Evolutionary conservation across 2,888 invertebrate species (phyloP), one percentile per base, ranked within the genome.

Genomic region (Syritta pipiens): DNA sequence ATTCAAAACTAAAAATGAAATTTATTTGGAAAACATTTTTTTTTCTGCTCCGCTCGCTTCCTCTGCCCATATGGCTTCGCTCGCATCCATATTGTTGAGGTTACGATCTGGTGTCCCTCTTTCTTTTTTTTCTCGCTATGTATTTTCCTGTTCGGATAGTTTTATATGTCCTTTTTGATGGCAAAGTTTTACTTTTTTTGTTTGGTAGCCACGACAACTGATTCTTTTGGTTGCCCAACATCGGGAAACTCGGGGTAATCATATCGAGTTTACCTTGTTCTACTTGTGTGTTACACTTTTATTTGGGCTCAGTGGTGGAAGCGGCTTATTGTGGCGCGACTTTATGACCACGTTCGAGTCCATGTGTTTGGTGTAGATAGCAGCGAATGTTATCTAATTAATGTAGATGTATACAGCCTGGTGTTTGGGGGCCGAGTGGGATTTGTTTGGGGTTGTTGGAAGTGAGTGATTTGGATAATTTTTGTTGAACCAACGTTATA

Each of bases 341-440:
- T 55, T 67, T 67, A 37, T 28, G 67, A 20, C 53, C 35, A 55
- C 46, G 19, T 40, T 40, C 6, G 40, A 40, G 51, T 46, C 35
- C 67, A 74, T 48, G 74, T 67, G 67, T 60, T 67, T 26, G 19
- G 20, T 46, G 53, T 22, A 35, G 59, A 53, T 75, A n/a, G n/a
- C n/a, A 75, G 46, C 74, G 28, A 37, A 60, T 37, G 40, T 51
- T 53, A 60, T 59, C 74, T 75, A 75, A 75, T 75, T 75, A 75
- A 75, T 67, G 74, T 55, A 67, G 67, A 75, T 75, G 67, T 53
- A 75, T 75, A 60, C 74, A 48, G 46, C 37, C 24, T 48, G 30
- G 37, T 28, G 51, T 28, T 51, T 3, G 26, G 26, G 51, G 49
- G 22, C 5, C 17, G 24, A 9, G 24, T 55, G 32, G 17, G 53